phyloP scores from a whole-genome alignment of 64 coral and sea anemone genomes.

The Porites lutea region DNA sequence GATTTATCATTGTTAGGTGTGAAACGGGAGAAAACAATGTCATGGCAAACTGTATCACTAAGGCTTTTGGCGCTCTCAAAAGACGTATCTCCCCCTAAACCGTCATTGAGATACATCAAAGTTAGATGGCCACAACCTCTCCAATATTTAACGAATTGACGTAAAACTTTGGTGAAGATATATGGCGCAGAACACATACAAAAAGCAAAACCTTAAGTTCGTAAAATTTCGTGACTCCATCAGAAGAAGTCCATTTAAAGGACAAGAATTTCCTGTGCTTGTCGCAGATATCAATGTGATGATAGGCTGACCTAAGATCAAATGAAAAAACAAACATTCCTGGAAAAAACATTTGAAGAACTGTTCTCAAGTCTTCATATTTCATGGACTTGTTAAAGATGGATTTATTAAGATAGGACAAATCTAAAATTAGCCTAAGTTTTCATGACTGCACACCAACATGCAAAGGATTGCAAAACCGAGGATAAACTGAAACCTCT shows the following conservation, averaged over 20 bases:
- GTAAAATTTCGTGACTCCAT: conserved; percentile 23
- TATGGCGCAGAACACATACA: neutral
- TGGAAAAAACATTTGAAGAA: conserved; percentile 23
- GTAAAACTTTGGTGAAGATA: neutral
- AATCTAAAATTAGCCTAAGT: neutral
- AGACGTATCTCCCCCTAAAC: neutral
- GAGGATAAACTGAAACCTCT: conserved; percentile 16
- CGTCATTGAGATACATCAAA: neutral
- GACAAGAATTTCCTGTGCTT: conserved; percentile 13
- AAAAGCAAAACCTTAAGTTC: conserved; percentile 13
- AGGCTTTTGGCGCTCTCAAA: neutral
- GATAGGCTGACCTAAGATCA: neutral
- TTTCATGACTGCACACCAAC: conserved; percentile 14
- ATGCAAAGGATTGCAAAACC: conserved; percentile 73
- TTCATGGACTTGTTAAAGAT: conserved; percentile 17
- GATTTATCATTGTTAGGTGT: conserved; percentile 24
- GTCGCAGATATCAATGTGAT: conserved; percentile 6
- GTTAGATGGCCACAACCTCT: neutral
- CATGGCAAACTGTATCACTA: neutral
- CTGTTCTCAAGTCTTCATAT: conserved; percentile 29
- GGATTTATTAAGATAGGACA: neutral
- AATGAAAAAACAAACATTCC: conserved; percentile 26
- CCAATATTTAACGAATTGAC: neutral
- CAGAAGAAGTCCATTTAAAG: neutral
- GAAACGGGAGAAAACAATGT: neutral